Evolutionary conservation across 2,113 vertebrate species (phyloP), one percentile per base, ranked within the genome.

Genomic region (Xenopus borealis): DNA sequence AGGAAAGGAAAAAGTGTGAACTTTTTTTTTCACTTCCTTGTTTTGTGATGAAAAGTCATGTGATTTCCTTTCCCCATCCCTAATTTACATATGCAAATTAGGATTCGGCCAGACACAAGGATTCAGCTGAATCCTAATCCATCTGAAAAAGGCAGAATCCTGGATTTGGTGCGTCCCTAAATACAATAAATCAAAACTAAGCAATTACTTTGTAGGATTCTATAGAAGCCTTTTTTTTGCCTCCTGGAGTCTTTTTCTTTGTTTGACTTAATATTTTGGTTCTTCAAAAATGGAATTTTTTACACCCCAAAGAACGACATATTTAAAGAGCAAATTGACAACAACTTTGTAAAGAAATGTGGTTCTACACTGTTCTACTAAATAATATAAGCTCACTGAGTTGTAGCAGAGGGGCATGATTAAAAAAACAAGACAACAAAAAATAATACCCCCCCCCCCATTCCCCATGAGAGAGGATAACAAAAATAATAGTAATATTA

Each of bases 401-500:
- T 88, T 89, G 88, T 88, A 82, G 88, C 72, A 89, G 88, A 79
- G 90, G 90, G 89, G 90, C 87, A 91, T 83, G 86, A 82, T 89
- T 87, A 16, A 16, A 33, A 27, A 13, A 23, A 40, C 33, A 13
- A 62, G 20, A 62, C 19, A 62, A 85, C 86, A 88, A 85, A 86
- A 79, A 84, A 88, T 87, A 83, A 84, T 87, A 87, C 72, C 81
- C 85, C 80, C 82, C 72, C 81, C 85, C 80, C 82, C 86, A 86
- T 78, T 78, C 82, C 80, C 82, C 75, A 82, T 69, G 62, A 70
- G 66, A 76, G 66, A 57, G 18, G 44, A 79, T 86, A 75, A 58
- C 84, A 88, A 81, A 89, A 91, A 88, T 80, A 50, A 90, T 90
- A 88, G 86, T 86, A 91, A 89, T 89, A 92, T 91, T 90, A 91